phyloP scores from a whole-genome alignment of 2,888 invertebrate species.

The Rugalucina vietnamica region DNA sequence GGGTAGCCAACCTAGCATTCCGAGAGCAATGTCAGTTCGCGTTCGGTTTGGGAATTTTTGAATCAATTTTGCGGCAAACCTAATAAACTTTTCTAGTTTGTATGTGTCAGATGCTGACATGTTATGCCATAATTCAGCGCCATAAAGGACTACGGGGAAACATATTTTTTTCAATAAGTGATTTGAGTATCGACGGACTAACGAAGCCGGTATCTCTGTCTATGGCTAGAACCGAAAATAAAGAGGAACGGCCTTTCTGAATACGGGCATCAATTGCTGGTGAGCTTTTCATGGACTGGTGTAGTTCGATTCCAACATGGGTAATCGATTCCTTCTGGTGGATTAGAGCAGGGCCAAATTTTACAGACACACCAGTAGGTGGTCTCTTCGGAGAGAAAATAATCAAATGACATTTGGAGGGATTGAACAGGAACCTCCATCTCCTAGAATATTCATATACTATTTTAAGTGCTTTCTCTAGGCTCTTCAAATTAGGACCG shows the following conservation, averaged over 20 bases:
- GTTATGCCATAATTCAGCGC: constrained; percentile 13
- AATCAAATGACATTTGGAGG: constrained; percentile 1
- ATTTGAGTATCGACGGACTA: background rate
- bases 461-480: background rate
- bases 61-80: constrained; percentile 1
- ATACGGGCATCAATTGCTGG: background rate
- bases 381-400: background rate
- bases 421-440: constrained; percentile 20
- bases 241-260: background rate
- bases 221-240: constrained; percentile 9
- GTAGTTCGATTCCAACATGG: constrained; percentile 20
- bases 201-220: background rate
- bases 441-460: constrained; percentile 8
- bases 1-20: constrained; percentile 1
- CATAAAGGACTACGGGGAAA: background rate
- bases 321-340: background rate
- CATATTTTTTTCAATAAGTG: background rate
- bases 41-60: background rate
- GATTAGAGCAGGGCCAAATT: background rate
- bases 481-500: background rate
- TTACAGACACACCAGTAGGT: background rate
- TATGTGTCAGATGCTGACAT: background rate
- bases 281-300: background rate
- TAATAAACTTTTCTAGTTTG: background rate
- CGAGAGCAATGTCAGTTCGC: background rate